A percentile compares a stretch with the other conserved stretches of the same genome.
These are phyloP conservation scores for Lottia scabra DNA, from an alignment of 2,888 invertebrate genomes.

Conservation along the genomic window DNA sequence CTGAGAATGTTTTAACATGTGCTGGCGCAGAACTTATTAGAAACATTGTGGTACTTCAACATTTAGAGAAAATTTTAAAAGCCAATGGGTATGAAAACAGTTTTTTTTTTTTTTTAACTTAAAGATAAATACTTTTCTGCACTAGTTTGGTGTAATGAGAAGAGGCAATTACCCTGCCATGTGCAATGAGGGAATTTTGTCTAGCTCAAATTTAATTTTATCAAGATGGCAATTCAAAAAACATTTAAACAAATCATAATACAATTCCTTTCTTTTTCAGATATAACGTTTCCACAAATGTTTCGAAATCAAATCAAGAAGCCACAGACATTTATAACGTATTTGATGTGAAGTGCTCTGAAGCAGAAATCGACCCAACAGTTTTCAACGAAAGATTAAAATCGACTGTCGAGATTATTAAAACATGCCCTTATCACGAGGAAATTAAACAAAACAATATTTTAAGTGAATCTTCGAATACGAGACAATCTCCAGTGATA, in stretches of 20 bases:
- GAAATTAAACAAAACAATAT: not conserved
- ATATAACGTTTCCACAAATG: not conserved
- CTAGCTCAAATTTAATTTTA: too few species aligned
- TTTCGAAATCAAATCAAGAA: not conserved
- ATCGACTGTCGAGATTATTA: too few species aligned
- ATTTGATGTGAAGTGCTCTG: not conserved
- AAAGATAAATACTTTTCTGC: too few species aligned
- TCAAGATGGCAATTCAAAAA: too few species aligned
- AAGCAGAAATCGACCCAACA: not conserved
- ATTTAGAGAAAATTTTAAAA: constrained; percentile 30
- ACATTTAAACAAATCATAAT: too few species aligned
- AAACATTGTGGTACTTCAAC: constrained; percentile 30
- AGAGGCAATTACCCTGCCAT: too few species aligned
- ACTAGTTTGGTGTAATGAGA: too few species aligned
- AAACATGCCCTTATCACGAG: not conserved
- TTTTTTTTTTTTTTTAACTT: too few species aligned
- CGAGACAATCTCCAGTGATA: constrained; percentile 5
- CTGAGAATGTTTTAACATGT: not conserved
- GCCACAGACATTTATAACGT: not conserved
- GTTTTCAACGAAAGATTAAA: too few species aligned
- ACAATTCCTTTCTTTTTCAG: not conserved
- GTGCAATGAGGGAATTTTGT: too few species aligned
- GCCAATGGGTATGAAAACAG: constrained; percentile 40
- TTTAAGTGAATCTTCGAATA: too few species aligned
- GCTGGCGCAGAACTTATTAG: constrained; percentile 13